Base-by-base conservation (phyloP, 1,140 invertebrate species). In the Pentalonia nigronervosa region DNA sequence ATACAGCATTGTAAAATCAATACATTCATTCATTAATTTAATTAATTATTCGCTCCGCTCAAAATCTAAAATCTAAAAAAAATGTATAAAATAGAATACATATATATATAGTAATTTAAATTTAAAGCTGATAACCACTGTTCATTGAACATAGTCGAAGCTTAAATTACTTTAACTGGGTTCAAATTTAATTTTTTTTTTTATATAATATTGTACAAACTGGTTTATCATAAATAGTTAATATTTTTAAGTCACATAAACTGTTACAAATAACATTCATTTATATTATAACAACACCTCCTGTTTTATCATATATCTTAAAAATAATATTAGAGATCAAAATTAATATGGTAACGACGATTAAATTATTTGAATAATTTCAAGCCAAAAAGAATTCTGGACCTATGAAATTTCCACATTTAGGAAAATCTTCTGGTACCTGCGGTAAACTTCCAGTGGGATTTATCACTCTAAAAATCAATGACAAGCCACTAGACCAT, bases 391-490 rank as follows among this genome's bases (percentile, higher is more conserved):
- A 96, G 93, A 96, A 96, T 67, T 96, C 95, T 0, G 96, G 96
- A 25, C 96, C 96, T 17, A 96, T 95, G 93, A 95, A 96, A 53
- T 95, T 96, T 48, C 95, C 95, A 93, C 96, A 96, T 91, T 95
- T 95, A 8, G 96, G 96, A 93, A 96, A 96, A 92, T 96, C 95
- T 25, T 95, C 94, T 1, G 96, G 96, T 4, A 95, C 94, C 4
- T 94, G 47, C 3, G 95, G 94, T 94, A 95, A 95, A n/a, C 96
- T 95, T 89, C 90, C 94, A 1, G 93, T n/a, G 47, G 95, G 94
- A 0, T 95, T 96, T 21, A n/a, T 4, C 36, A 96, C 95, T 94
- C 96, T 96, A 2, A 96, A 94, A 21, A 96, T 95, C 20, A 96
- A 95, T 60, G 95, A 95, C 94, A 96, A 95, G n/a, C 96, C 96